Conservation (phyloP, 2,113 vertebrate species). For the Ondatra zibethicus region DNA sequence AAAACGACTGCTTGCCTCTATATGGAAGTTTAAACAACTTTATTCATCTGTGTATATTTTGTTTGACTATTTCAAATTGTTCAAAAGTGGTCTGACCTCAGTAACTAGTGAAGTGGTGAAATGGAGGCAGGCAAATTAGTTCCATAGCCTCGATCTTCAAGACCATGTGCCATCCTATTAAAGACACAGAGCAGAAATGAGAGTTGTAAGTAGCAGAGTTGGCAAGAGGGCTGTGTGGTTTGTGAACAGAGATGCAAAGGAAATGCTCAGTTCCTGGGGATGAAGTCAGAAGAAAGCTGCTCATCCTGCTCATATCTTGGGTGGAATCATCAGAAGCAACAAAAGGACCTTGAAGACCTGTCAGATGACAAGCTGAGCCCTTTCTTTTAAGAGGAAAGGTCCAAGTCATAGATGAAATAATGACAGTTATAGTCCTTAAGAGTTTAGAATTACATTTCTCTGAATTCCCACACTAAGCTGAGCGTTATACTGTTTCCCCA, state of each 20-base stretch:
- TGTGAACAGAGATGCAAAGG: fast-evolving
- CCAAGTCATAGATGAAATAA: not conserved
- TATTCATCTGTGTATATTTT: not conserved
- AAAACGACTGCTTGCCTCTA: not conserved
- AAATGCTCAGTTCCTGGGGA: not conserved
- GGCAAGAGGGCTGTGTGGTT: no score
- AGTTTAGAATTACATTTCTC: not conserved
- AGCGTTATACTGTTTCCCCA: not conserved
- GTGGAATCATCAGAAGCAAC: not conserved
- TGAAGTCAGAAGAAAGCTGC: not conserved
- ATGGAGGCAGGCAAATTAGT: not conserved
- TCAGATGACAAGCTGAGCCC: not conserved
- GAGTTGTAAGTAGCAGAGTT: not conserved
- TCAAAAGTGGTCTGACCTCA: not conserved
- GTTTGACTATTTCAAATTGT: not conserved
- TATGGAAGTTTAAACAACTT: not conserved
- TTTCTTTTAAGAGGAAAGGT: not conserved
- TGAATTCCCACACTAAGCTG: not conserved
- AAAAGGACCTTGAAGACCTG: not conserved
- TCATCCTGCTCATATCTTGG: not conserved
- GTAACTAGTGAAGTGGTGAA: not conserved
- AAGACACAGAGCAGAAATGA: not conserved
- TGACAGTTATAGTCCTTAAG: not conserved
- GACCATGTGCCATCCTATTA: not conserved
- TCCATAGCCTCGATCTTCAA: not conserved